Percentiles rank a stretch among this genome's conserved stretches.
Evolutionary conservation across 2,113 vertebrate genomes (phyloP).

Genomic region (Nannobrachium achirus): DNA sequence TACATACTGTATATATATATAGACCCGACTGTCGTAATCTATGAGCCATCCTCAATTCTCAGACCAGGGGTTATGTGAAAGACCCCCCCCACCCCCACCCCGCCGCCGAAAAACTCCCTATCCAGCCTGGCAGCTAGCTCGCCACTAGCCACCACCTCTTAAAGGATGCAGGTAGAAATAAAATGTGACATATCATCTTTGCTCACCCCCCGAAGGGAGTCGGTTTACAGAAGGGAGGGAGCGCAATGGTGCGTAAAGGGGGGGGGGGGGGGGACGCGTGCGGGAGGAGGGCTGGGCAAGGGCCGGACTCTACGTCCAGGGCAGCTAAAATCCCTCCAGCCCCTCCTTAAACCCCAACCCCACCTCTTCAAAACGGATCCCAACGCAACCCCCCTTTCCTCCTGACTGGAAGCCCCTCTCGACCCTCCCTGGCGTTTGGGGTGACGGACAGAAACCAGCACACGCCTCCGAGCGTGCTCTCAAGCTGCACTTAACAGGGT

Average conservation of each 20-base stretch:
- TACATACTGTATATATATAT: too few relatives aligned
- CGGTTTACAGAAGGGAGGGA: constrained; percentile 56
- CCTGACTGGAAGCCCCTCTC: constrained; percentile 51
- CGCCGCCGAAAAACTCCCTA: too few relatives aligned
- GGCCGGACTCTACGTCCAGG: constrained; percentile 77
- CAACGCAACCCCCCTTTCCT: constrained; percentile 14
- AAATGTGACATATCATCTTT: constrained; percentile 78
- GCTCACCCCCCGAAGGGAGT: constrained; percentile 50
- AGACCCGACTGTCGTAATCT: constrained; percentile 54
- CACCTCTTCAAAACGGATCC: neutral
- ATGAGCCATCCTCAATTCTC: constrained; percentile 26
- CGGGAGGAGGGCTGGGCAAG: constrained; percentile 59
- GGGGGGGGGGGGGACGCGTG: constrained; percentile 42
- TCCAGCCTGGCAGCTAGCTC: constrained; percentile 61
- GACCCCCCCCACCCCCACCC: constrained; percentile 45
- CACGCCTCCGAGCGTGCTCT: constrained; percentile 64
- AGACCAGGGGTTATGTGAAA: constrained; percentile 12
- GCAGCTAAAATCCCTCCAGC: constrained; percentile 82
- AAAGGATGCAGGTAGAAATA: constrained; percentile 66
- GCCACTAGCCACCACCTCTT: constrained; percentile 67
- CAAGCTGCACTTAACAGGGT: constrained; percentile 54
- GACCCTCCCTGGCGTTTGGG: constrained; percentile 21
- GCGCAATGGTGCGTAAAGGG: too few relatives aligned
- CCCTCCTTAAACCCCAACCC: constrained; percentile 56
- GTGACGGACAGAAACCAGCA: constrained; percentile 77